phyloP scores from a whole-genome alignment of 2,113 vertebrate species.

The Nibea coibor region DNA sequence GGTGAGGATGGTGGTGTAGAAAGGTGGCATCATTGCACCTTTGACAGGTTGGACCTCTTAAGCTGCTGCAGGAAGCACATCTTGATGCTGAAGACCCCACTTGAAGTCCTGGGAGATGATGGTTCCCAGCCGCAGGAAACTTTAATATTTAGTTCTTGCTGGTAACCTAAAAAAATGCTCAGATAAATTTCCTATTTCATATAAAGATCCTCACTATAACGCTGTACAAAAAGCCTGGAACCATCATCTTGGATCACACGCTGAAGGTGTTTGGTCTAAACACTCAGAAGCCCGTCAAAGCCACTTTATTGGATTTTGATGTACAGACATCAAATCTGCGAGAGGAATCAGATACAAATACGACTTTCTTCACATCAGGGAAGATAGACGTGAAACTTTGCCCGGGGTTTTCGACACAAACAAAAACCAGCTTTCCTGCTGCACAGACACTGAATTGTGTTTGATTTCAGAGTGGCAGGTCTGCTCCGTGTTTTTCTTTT shows the following conservation, averaged over 20 bases:
- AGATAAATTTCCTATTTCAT: neutral
- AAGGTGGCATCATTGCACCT: too few relatives aligned
- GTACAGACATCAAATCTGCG: conserved; percentile 1
- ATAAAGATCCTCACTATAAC: neutral
- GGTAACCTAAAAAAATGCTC: too few relatives aligned
- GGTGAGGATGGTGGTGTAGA: too few relatives aligned
- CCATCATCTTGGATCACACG: conserved; percentile 20
- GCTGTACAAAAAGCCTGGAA: conserved; percentile 27
- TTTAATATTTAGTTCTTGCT: neutral
- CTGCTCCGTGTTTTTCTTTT: neutral
- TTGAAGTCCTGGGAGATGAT: too few relatives aligned
- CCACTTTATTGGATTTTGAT: conserved; percentile 29
- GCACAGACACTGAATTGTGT: neutral
- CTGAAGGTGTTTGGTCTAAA: conserved; percentile 40
- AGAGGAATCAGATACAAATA: neutral
- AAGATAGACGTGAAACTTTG: neutral
- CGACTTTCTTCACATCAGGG: conserved; percentile 5
- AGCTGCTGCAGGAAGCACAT: too few relatives aligned
- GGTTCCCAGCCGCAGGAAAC: neutral
- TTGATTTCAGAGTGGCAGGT: neutral
- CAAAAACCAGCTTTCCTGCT: neutral
- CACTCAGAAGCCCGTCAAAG: conserved; percentile 9
- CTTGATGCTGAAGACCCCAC: too few relatives aligned
- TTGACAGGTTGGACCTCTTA: too few relatives aligned
- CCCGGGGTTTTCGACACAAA: neutral